Base-by-base conservation (phyloP, 2,113 vertebrate species). In the Cryptoleucopteryx plumbea region DNA sequence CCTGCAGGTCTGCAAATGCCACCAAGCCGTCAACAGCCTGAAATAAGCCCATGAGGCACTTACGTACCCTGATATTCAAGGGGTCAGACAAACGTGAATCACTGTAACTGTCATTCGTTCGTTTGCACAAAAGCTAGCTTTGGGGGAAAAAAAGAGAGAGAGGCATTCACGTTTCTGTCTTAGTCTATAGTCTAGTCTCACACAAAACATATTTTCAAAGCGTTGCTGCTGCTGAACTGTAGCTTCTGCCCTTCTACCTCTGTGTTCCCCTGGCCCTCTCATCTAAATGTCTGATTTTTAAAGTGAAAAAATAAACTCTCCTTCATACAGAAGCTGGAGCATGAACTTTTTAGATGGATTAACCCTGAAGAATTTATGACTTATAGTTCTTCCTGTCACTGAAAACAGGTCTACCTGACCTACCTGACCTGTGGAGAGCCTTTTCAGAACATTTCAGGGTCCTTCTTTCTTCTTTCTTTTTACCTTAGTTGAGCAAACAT, bases 41-140 rank as follows among this genome's bases (percentile, higher is more conserved):
- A 65, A 88, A 34, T 32, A 66, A 84, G 43, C 27, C 36, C 67
- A 38, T 9, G 29, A 68, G 26, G 17, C 20, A 16, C 32, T 34
- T 15, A 7, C 0, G 1, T 11, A n/a, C 26, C 23, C 48, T 42
- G 31, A 45, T 18, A 25, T 59, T 72, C 77, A 38, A 29, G 11
- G 26, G 40, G 8, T 47, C 32, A 68, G 53, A 31, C 8, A 65
- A 59, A 38, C 0, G 0, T 20, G 22, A 77, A 29, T 61, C 62
- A 31, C n/a, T 55, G 21, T 13, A 36, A 36, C 10, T 16, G 1
- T 45, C 43, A 26, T 34, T 43, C 34, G 7, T 38, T 36, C 13
- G 4, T 47, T 43, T 47, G 81, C 43, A 72, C 17, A 50, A 72
- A 79, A 55, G 9, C 13, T n/a, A 29, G 6, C 14, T 38, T 91